Base-by-base conservation (phyloP, 2,888 invertebrate species). In the Troides aeacus region DNA sequence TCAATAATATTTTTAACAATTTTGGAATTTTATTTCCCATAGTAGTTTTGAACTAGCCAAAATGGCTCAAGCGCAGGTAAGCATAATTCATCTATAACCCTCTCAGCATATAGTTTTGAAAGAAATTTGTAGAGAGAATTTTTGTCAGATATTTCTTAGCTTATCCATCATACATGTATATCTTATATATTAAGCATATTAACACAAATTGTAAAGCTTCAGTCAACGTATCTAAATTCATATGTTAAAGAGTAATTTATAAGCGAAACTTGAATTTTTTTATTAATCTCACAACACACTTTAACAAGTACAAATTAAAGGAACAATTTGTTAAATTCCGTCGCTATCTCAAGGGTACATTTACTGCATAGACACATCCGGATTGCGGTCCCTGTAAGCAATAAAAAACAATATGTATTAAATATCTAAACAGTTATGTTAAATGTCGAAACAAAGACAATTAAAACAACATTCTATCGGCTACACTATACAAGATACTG, bases 301-400 rank as follows among this genome's bases (percentile, higher is more conserved):
- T 53, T 53, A 53, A 46, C 46, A 46, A 30, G 8, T 53, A 53
- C 53, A 53, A 53, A 53, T 53, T 53, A 6, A 53, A n/a, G 53
- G 8, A 53, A 53, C 53, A n/a, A n/a, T 53, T 53, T 42, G 57
- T 50, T 57, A 66, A 36, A 23, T 17, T 60, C 23, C 56, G 71
- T 71, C 36, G 39, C 73, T 83, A 88, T 62, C 79, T 75, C 63
- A 88, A 73, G 3, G 87, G 88, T 23, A 89, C 88, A 56, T 78
- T 70, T 2, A 89, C 82, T 62, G 82, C 74, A 68, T 78, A 81
- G 53, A 78, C 80, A 72, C 85, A 85, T 46, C 84, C 78, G 12
- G 84, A 77, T 71, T 87, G 84, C 58, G 85, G 83, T 57, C 84
- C 86, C 89, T 88, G 82, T 2, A 76, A 82, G 74, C 61, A 58